Base-by-base conservation (phyloP, 2,113 vertebrate species). In the Uria lomvia region DNA sequence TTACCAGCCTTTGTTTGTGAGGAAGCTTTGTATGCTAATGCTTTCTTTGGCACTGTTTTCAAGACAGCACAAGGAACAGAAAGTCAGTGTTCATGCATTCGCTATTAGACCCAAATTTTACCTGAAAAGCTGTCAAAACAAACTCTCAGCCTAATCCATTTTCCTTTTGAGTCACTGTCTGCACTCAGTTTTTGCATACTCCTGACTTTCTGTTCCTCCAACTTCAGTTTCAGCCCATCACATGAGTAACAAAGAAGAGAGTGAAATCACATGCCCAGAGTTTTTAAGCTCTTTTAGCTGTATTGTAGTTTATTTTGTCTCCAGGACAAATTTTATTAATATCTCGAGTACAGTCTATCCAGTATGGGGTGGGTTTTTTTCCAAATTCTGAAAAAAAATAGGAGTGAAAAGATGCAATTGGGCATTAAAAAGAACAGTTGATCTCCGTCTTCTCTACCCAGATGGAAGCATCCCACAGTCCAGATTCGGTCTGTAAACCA, bases 111-210 rank as follows among this genome's bases (percentile, higher is more conserved):
- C 6, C 40, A 90, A 92, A 68, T 85, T 92, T 85, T 89, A 47
- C 70, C 40, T 87, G 68, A 78, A 87, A 94, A 92, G 21, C n/a
- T 82, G 65, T 91, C 90, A 94, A 94, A 96, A 94, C 53, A 91
- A 92, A 81, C 72, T 38, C 50, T 91, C 43, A 96, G 38, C 26
- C 70, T 71, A 85, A 90, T 80, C 66, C 7, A 50, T 79, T 94
- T 90, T 82, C 29, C 14, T 76, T 95, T 43, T 82, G 63, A 92
- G 73, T 89, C 71, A 87, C 22, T 63, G 58, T 89, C 50, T 76
- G n/a, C 62, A 49, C 38, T 86, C 66, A 72, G 52, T 34, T 92
- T 82, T 70, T 90, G 56, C 32, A 50, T 50, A 81, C 70, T 78
- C 70, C 78, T 84, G 50, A 82, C 36, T 96, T 94, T 84, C 71